Percentiles rank a stretch among this genome's conserved stretches.
phyloP scores from a whole-genome alignment of 2,888 invertebrate species.

The Adelognathus sp. region DNA sequence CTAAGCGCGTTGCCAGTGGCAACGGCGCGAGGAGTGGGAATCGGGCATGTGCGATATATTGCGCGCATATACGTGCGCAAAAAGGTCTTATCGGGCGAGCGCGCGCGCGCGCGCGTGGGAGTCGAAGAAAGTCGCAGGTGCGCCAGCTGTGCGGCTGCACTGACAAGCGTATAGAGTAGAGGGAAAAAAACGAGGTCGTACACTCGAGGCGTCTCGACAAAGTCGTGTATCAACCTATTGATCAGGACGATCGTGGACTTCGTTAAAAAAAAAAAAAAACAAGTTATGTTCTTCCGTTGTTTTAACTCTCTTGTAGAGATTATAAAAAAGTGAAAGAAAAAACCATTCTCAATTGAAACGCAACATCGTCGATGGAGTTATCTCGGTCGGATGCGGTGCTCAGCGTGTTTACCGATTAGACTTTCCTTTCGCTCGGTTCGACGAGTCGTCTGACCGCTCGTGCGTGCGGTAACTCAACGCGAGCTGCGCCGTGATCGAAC shows the following conservation, averaged over 20 bases:
- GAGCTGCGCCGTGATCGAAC: background rate
- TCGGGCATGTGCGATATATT: background rate
- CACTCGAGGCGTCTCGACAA: background rate
- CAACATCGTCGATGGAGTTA: background rate
- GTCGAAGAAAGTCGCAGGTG: slow-evolving; percentile 26
- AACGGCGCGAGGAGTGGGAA: background rate
- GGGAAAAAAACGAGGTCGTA: slow-evolving; percentile 41
- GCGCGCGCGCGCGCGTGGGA: background rate
- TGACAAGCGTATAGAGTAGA: background rate
- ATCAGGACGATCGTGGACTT: slow-evolving; percentile 34
- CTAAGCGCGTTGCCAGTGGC: background rate
- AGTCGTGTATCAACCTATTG: slow-evolving; percentile 44
- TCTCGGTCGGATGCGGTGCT: background rate
- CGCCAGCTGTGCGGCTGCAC: slow-evolving; percentile 30
- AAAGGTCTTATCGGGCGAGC: background rate
- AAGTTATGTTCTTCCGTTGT: background rate
- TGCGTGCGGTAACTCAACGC: background rate
- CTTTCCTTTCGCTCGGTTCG: background rate
- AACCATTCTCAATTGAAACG: background rate
- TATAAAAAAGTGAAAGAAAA: background rate
- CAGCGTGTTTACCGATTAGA: background rate
- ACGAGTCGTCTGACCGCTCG: background rate
- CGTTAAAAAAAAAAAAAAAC: background rate
- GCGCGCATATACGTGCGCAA: background rate
- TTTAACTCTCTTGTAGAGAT: background rate